Percentiles rank a stretch among this genome's conserved stretches.
Evolutionary conservation across 2,113 vertebrate genomes (phyloP).

Genomic region (Plecturocebus donacophilus): DNA sequence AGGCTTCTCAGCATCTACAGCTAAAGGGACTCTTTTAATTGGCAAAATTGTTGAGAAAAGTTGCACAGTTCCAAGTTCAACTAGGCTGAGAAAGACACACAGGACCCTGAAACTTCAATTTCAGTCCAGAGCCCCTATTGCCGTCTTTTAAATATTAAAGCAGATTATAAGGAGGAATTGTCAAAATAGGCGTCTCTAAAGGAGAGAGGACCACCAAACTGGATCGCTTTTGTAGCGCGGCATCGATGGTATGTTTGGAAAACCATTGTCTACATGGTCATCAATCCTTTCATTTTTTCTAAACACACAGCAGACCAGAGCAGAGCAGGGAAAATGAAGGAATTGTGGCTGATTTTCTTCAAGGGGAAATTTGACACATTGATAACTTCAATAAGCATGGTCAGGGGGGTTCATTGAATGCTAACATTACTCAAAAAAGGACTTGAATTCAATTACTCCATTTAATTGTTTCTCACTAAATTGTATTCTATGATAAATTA

Average conservation of each 20-base stretch:
- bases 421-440: slow-evolving; percentile 23
- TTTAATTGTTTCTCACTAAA: slow-evolving; percentile 38
- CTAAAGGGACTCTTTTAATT: not conserved
- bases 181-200: not conserved
- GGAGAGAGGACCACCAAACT: not conserved
- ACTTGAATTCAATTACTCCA: not conserved
- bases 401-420: not conserved
- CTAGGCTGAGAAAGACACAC: not conserved
- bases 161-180: not conserved
- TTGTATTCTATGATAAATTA: slow-evolving; percentile 54
- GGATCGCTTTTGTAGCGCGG: not conserved
- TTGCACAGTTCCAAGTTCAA: not conserved
- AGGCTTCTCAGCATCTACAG: not conserved
- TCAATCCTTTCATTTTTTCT: not conserved
- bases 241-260: not conserved
- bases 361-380: not conserved
- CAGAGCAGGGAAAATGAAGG: not conserved
- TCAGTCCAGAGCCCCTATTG: not conserved
- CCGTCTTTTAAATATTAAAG: slow-evolving; percentile 22
- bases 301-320: not conserved
- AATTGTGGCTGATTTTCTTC: not conserved
- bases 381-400: not conserved
- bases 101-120: not conserved
- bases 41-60: not conserved
- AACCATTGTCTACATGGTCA: fast-evolving